phyloP scores from a whole-genome alignment of 2,113 vertebrate genomes.

The Channa argus region DNA sequence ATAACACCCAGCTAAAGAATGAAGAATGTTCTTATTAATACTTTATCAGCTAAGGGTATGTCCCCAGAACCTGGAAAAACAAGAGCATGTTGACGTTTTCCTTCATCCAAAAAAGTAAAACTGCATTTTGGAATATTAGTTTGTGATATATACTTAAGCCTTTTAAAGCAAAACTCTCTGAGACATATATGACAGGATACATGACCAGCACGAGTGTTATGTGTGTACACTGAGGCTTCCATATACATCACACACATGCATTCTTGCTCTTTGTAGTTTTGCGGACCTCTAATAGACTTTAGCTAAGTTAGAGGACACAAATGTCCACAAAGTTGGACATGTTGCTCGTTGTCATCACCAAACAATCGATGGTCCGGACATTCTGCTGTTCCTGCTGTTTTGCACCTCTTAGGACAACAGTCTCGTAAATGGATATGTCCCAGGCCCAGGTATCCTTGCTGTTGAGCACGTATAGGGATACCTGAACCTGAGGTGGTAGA shows the following conservation, averaged over 20 bases:
- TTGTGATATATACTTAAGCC: constrained; percentile 31
- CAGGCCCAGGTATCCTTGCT: too few relatives aligned
- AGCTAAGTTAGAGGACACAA: background rate
- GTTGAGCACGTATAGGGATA: too few relatives aligned
- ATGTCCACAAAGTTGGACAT: too few relatives aligned
- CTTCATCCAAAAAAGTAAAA: constrained; percentile 49
- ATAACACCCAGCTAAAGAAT: constrained; percentile 47
- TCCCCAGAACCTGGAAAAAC: constrained; percentile 37
- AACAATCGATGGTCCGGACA: too few relatives aligned
- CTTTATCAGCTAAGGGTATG: constrained; percentile 56
- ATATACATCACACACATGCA: constrained; percentile 6
- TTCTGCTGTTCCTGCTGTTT: too few relatives aligned
- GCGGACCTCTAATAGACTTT: constrained; percentile 2
- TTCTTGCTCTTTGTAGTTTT: background rate
- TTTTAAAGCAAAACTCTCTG: constrained; percentile 34
- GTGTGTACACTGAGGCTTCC: constrained; percentile 10
- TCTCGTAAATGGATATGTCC: too few relatives aligned
- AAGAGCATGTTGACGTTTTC: constrained; percentile 15
- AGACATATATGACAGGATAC: background rate
- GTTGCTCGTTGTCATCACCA: too few relatives aligned
- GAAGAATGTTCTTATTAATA: constrained; percentile 68
- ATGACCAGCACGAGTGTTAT: constrained; percentile 19
- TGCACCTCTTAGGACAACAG: too few relatives aligned
- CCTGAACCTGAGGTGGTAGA: too few relatives aligned
- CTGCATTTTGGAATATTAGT: constrained; percentile 53